A percentile compares a stretch with the other conserved stretches of the same genome.
Conservation (phyloP, 30 jellyfish, hydroid and myxozoan genomes). For the Pelagia noctiluca region DNA sequence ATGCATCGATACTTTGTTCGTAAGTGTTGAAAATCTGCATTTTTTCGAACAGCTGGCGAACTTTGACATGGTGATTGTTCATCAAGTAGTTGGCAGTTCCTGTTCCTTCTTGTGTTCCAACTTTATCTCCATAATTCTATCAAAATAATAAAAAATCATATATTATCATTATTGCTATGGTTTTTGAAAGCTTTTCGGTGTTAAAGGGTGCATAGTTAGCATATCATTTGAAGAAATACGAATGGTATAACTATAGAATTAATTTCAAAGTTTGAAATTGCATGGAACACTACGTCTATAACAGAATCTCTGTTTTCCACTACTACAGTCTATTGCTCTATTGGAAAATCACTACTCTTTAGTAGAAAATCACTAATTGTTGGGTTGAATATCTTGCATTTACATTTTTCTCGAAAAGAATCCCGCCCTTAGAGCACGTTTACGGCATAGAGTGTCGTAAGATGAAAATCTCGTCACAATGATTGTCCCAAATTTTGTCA, state of each 20-base stretch:
- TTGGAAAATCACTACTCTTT: too few relatives aligned
- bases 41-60: conserved; percentile 24
- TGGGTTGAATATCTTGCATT: too few relatives aligned
- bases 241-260: not conserved
- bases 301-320: not conserved
- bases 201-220: not conserved
- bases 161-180: not conserved
- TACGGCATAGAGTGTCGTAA: too few relatives aligned
- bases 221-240: not conserved
- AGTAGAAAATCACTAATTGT: too few relatives aligned
- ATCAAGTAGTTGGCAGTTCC: not conserved
- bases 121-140: not conserved
- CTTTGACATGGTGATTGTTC: not conserved
- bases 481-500: too few relatives aligned
- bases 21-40: not conserved
- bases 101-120: conserved; percentile 24
- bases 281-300: not conserved
- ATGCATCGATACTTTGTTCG: not conserved
- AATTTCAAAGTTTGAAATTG: not conserved
- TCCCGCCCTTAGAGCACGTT: too few relatives aligned
- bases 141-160: not conserved
- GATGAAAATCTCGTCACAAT: too few relatives aligned
- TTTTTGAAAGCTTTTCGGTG: not conserved
- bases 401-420: too few relatives aligned
- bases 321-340: too few relatives aligned